Evolutionary conservation across 2,888 invertebrate species (phyloP).

Genomic region (Sinhomidia bicolor): DNA sequence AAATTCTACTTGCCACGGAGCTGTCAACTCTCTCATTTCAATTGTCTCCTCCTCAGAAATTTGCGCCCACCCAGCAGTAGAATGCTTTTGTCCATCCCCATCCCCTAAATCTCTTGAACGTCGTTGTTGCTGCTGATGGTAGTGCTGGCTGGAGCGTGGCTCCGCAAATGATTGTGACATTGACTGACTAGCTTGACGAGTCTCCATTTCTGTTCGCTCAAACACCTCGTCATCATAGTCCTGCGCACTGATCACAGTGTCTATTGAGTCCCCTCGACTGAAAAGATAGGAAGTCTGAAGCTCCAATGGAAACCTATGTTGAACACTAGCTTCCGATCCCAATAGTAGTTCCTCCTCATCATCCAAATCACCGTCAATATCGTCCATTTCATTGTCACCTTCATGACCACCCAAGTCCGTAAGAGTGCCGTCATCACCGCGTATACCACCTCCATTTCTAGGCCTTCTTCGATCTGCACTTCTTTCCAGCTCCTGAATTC

Average conservation of each 20-base stretch:
- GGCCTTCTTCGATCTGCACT: constrained; percentile 29
- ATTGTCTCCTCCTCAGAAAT: constrained; percentile 87
- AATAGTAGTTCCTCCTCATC: constrained; percentile 68
- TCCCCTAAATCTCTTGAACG: constrained; percentile 64
- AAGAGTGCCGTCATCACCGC: background rate
- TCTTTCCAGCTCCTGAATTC: constrained; percentile 87
- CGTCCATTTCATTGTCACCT: constrained; percentile 72
- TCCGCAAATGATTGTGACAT: constrained; percentile 39
- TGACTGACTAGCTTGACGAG: constrained; percentile 45
- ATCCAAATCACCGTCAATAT: constrained; percentile 76
- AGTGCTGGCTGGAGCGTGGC: constrained; percentile 81
- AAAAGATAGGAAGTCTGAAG: constrained; percentile 77
- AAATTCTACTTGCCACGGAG: constrained; percentile 83
- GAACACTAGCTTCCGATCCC: constrained; percentile 39
- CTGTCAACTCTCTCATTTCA: constrained; percentile 86
- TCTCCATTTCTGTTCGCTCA: constrained; percentile 68
- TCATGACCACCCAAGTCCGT: constrained; percentile 61
- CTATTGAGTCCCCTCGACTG: constrained; percentile 85
- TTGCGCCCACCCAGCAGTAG: constrained; percentile 85
- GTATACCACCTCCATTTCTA: constrained; percentile 33
- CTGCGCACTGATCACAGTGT: constrained; percentile 86
- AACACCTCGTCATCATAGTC: constrained; percentile 82
- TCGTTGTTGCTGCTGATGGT: constrained; percentile 77
- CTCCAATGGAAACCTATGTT: constrained; percentile 44
- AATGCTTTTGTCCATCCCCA: constrained; percentile 62